These are phyloP conservation scores for Eretmocerus hayati DNA, from an alignment of 2,888 invertebrate species.

Conservation along the genomic window DNA sequence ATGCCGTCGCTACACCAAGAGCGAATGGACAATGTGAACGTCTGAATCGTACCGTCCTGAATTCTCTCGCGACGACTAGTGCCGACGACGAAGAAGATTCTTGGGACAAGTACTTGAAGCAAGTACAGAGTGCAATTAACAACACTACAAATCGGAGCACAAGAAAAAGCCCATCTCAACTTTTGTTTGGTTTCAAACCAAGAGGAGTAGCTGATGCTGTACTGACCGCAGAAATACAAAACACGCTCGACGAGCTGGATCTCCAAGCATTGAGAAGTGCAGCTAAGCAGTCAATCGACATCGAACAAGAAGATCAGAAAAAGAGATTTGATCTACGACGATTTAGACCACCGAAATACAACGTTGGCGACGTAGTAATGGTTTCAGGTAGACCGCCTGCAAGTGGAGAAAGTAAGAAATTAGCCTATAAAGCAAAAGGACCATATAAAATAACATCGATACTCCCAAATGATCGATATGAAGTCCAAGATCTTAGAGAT, in stretches of 20 bases:
- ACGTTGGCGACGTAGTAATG: too few relatives aligned
- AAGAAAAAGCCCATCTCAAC: constrained; percentile 10
- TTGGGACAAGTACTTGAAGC: constrained; percentile 30
- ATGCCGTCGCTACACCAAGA: constrained; percentile 32
- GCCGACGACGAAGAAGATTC: constrained; percentile 19
- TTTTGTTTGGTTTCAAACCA: constrained; percentile 22
- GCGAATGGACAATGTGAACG: constrained; percentile 36
- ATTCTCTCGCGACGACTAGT: constrained; percentile 26
- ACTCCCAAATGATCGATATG: too few relatives aligned
- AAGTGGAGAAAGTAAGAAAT: too few relatives aligned
- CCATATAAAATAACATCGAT: too few relatives aligned
- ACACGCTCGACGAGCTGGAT: constrained; percentile 18
- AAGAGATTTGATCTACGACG: constrained; percentile 16
- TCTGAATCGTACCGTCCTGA: constrained; percentile 31
- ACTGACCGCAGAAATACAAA: constrained; percentile 13
- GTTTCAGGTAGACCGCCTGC: too few relatives aligned
- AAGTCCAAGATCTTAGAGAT: too few relatives aligned
- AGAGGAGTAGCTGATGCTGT: constrained; percentile 18
- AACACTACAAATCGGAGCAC: constrained; percentile 22
- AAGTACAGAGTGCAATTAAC: constrained; percentile 27
- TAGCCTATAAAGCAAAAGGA: too few relatives aligned
- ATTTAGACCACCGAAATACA: constrained; percentile 19
- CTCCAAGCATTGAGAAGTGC: constrained; percentile 10
- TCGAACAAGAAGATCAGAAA: constrained; percentile 18
- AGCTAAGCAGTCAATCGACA: constrained; percentile 16